Base-by-base conservation (phyloP, 2,113 vertebrate species). In the Pangasianodon gigas region DNA sequence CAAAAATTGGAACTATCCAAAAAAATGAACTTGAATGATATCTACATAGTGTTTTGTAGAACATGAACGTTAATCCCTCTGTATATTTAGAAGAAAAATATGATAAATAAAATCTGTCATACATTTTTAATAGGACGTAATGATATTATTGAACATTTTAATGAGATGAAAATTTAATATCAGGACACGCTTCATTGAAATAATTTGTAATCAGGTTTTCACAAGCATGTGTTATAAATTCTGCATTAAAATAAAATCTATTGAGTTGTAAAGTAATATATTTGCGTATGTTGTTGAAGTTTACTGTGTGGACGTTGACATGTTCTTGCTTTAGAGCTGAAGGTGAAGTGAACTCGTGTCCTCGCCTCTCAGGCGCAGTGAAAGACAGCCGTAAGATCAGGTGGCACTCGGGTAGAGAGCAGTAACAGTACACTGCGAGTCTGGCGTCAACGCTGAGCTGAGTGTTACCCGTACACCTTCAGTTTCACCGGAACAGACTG, bases 371-470 rank as follows among this genome's bases (percentile, higher is more conserved):
- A 60, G 82, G 84, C 54, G 79, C 67, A 18, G 0, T 46, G 82
- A 4, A 52, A 74, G 84, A 4, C 32, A 58, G 48, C 88, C 41
- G 3, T 54, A 79, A 92, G 94, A 93, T 96, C 94, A 91, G 94
- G 94, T 96, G 92, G 92, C 96, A 87, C 85, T 10, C 0, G 13
- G 44, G 89, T 85, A 62, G 54, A 91, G 93, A 90, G 94, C 94
- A 90, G 94, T 95, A 95, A 95, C 67, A 10, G 82, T 29, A 88
- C 86, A 91, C 88, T 65, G 46, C 21, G 21, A 41, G 81, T 52
- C 46, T 9, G 19, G 1, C 41, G 14, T 18, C 69, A 71, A 3
- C 11, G 11, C 69, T 37, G 69, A 44, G 71, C 6, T 9, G 29
- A 79, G 75, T 10, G 32, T 24, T 29, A 62, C 77, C 48, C 26